Base-by-base conservation (phyloP, 2,888 invertebrate genomes). In the Mythimna vitellina region DNA sequence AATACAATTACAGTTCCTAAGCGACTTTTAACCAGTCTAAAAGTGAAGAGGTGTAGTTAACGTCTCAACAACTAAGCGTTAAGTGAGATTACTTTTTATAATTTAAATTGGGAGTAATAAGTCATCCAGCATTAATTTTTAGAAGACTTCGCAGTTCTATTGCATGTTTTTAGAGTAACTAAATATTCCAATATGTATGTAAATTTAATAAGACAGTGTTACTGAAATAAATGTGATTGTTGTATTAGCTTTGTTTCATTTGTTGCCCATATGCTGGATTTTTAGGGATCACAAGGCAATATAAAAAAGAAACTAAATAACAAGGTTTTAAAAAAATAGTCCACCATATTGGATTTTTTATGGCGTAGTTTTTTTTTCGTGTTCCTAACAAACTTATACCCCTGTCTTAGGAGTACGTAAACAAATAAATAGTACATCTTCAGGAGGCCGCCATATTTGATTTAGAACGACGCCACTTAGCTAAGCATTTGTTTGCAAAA, bases 171-270 rank as follows among this genome's bases (percentile, higher is more conserved):
- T 68, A 76, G 32, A 69, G 25, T 49, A 79, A 79, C 58, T 60
- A 69, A 77, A 76, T 71, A 82, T 84, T 84, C 84, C 80, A 74
- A 73, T 79, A 77, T 84, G 70, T 80, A 75, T 76, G 76, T 83
- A 81, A 71, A 58, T 83, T 79, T 65, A 70, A 63, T 80, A 80
- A 73, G 65, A 77, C 78, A 83, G 78, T 80, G 81, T 85, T 81
- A 81, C 60, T 71, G 53, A 76, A 80, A 73, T 77, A 74, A 79
- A 82, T 76, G 80, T 81, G 60, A 75, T 79, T 82, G 74, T 86
- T 82, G 68, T 81, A 81, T 12, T 17, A n/a, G 0, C 10, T 73
- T 78, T 61, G 67, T 80, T 76, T 81, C 70, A 69, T 75, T 78
- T 20, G 17, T 17, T 46, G 46, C 5, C 46, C 14, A 1, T 46